These are phyloP conservation scores for Embiotoca jacksoni DNA, from an alignment of 2,113 vertebrate genomes.

Conservation along the genomic window DNA sequence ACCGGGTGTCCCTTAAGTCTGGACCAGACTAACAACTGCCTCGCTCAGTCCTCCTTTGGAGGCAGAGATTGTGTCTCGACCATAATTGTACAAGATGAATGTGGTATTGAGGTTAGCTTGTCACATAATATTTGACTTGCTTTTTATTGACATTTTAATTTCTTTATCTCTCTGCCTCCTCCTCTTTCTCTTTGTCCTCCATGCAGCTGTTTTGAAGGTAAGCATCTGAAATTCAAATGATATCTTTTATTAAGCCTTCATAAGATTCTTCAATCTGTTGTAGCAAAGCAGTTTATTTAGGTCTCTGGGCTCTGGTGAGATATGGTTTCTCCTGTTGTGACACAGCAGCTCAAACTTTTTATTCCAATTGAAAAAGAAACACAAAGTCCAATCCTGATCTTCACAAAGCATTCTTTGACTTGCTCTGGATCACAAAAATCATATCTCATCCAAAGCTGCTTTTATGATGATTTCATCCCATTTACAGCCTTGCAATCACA, in stretches of 20 bases:
- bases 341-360: slow-evolving; percentile 32
- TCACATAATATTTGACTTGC: slow-evolving; percentile 31
- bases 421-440: slow-evolving; percentile 33
- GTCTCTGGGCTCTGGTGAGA: slow-evolving; percentile 61
- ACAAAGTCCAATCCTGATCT: slow-evolving; percentile 29
- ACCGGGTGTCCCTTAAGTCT: slow-evolving; percentile 64
- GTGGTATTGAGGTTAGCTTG: slow-evolving; percentile 24
- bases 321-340: slow-evolving; percentile 47
- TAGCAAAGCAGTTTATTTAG: slow-evolving; percentile 24
- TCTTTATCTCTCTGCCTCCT: slow-evolving; percentile 52
- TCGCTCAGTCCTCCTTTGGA: slow-evolving; percentile 13
- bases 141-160: slow-evolving; percentile 54
- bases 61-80: slow-evolving; percentile 25
- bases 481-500: slow-evolving; percentile 58
- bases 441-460: slow-evolving; percentile 62
- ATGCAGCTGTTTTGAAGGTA: slow-evolving; percentile 84
- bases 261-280: slow-evolving; percentile 33
- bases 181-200: slow-evolving; percentile 33
- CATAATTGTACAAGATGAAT: slow-evolving; percentile 47
- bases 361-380: slow-evolving; percentile 33
- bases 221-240: slow-evolving; percentile 58
- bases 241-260: slow-evolving; percentile 27
- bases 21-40: slow-evolving; percentile 42
- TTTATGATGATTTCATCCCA: slow-evolving; percentile 44
- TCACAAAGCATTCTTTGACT: slow-evolving; percentile 27